phyloP scores from a whole-genome alignment of 2,797 vertebrate genomes.

The Oreochromis grahami region DNA sequence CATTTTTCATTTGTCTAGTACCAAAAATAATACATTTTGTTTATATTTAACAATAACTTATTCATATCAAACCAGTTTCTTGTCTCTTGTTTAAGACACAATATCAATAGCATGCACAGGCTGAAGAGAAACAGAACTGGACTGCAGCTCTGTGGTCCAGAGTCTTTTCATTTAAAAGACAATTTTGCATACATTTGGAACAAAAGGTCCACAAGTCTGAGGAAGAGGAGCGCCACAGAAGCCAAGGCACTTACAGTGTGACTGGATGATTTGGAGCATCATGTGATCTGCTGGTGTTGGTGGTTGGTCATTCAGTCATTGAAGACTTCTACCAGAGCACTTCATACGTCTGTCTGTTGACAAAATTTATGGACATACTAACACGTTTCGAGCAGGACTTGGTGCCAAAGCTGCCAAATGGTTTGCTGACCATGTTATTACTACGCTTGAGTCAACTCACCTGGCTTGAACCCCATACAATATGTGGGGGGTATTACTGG shows the following conservation, averaged over 20 bases:
- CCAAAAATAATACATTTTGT: no score
- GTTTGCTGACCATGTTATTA: neutral
- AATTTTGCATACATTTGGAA: fast-evolving
- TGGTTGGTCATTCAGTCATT: neutral
- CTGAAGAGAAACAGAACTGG: neutral
- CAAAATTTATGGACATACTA: neutral
- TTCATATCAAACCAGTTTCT: neutral
- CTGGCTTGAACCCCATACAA: no score
- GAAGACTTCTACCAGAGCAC: neutral
- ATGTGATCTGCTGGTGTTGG: neutral
- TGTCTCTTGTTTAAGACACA: neutral
- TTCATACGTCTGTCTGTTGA: neutral
- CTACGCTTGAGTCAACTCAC: no score
- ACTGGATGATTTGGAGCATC: neutral
- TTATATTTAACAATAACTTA: no score
- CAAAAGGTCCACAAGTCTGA: neutral
- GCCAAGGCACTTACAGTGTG: neutral
- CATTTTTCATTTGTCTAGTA: no score
- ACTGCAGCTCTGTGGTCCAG: neutral
- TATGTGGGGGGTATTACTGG: no score
- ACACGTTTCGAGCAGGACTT: neutral
- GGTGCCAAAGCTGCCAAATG: neutral
- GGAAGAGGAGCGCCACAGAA: neutral
- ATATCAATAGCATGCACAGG: fast-evolving
- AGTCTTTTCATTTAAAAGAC: fast-evolving